phyloP scores from a whole-genome alignment of 2,888 invertebrate species.

The Lepidochrysops patricia region DNA sequence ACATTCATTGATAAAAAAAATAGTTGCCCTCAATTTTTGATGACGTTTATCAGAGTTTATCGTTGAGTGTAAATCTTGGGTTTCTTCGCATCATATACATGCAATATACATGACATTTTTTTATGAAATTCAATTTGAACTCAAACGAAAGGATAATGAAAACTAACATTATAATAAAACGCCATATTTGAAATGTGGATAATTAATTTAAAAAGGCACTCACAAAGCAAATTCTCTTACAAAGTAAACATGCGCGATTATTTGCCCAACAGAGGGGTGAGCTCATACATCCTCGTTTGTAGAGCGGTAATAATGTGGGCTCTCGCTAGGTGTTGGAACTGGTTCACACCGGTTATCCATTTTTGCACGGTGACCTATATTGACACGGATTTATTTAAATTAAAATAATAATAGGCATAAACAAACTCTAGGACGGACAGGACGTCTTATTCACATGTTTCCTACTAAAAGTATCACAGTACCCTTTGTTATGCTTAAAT shows the following conservation, averaged over 20 bases:
- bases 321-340: not conserved
- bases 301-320: not conserved
- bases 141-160: not conserved
- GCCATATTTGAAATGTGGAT: not conserved
- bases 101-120: not conserved
- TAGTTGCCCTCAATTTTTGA: no score
- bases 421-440: no score
- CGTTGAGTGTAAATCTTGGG: no score
- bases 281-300: not conserved
- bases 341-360: not conserved
- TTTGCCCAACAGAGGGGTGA: not conserved
- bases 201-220: constrained; percentile 3
- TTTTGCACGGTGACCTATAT: not conserved
- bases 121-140: not conserved
- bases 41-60: no score
- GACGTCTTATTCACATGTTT: no score
- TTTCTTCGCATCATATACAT: no score
- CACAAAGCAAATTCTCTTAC: constrained; percentile 6
- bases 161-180: not conserved
- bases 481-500: no score
- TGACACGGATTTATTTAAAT: not conserved
- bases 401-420: not conserved
- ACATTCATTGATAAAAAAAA: no score
- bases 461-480: no score
- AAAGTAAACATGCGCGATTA: not conserved